phyloP scores from a whole-genome alignment of 2,113 vertebrate species.

The Castor canadensis region DNA sequence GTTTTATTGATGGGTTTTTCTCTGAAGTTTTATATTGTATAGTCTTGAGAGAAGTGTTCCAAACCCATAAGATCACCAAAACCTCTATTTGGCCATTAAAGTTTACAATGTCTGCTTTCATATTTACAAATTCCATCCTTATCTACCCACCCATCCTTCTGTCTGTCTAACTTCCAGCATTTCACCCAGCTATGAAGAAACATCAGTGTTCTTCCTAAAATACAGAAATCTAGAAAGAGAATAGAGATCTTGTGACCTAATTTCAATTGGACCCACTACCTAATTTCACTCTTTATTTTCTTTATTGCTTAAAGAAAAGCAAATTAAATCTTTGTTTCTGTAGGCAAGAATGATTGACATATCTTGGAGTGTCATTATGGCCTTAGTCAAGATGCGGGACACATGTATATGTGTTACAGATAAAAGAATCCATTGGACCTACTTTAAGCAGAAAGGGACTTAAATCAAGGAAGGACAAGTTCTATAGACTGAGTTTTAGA shows the following conservation, averaged over 20 bases:
- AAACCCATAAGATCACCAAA: neutral
- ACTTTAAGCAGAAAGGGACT: neutral
- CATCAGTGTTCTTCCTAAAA: neutral
- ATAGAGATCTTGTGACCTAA: neutral
- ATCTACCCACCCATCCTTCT: neutral
- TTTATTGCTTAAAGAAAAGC: neutral
- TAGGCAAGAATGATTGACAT: neutral
- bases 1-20: neutral
- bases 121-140: conserved; percentile 37
- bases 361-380: neutral
- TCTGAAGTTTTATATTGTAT: neutral
- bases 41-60: neutral
- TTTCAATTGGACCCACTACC: neutral
- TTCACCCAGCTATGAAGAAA: neutral
- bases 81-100: conserved; percentile 22
- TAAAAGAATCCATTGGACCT: neutral
- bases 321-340: neutral
- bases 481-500: neutral
- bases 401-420: neutral
- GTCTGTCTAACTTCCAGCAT: neutral
- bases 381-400: neutral
- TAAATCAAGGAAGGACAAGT: neutral
- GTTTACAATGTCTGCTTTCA: neutral
- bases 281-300: neutral
- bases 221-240: neutral